Evolutionary conservation across 2,797 vertebrate genomes (phyloP).

Genomic region (Buceros bicornis): DNA sequence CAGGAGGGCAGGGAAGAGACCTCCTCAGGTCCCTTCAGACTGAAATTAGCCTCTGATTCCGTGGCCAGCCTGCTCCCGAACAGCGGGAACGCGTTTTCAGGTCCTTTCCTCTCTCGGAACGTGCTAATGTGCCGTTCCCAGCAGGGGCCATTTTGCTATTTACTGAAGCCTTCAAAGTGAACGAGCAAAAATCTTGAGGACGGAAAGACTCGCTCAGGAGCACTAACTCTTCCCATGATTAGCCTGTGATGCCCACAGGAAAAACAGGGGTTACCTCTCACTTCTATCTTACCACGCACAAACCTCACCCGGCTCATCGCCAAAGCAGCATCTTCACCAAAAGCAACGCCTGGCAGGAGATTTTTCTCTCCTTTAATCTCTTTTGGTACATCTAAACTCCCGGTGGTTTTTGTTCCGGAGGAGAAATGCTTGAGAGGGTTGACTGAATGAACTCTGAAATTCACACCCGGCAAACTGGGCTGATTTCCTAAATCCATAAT

Average conservation of each 20-base stretch:
- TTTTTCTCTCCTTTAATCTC: slow-evolving; percentile 56
- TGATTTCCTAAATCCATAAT: slow-evolving; percentile 73
- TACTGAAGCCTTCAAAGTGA: slow-evolving; percentile 8
- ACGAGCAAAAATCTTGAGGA: background rate
- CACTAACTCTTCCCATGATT: background rate
- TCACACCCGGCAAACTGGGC: slow-evolving; percentile 64
- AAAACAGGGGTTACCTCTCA: background rate
- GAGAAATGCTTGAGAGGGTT: slow-evolving; percentile 58
- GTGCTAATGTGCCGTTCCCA: background rate
- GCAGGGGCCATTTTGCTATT: background rate
- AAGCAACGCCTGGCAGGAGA: slow-evolving; percentile 16
- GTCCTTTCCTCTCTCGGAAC: background rate
- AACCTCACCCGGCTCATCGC: background rate
- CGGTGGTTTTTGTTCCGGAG: slow-evolving; percentile 42
- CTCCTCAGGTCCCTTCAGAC: background rate
- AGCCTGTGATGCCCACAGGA: background rate
- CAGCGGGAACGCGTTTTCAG: background rate
- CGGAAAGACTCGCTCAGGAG: background rate
- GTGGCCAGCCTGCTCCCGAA: background rate
- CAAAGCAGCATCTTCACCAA: slow-evolving; percentile 45
- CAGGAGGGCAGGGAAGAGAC: background rate
- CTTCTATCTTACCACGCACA: background rate
- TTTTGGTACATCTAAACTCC: slow-evolving; percentile 45
- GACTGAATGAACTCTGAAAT: slow-evolving; percentile 70
- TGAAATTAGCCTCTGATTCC: background rate